Evolutionary conservation across 1,140 invertebrate species (phyloP), one percentile per base, ranked within the genome.

Genomic region (Drosophila bocqueti): DNA sequence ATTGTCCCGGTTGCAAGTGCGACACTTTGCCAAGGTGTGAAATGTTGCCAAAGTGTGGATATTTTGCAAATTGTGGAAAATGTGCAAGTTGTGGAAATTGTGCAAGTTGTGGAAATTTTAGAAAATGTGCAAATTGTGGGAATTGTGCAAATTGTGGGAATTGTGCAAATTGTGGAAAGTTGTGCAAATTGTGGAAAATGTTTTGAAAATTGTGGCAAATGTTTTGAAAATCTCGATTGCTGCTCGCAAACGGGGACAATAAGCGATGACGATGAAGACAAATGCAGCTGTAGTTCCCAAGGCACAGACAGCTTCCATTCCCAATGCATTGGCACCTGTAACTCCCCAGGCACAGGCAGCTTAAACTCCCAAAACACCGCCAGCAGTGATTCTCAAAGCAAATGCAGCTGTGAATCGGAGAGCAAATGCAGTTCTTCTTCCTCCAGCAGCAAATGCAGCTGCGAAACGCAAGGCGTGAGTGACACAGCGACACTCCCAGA

Each of bases 1-100:
- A 46, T 13, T 72, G 76, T 43, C 11, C 13, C 5, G 29, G 40
- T 36, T 59, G 64, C 45, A 36, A 62, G 6, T 63, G 57, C 24
- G 49, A 16, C 11, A 7, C 4, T 36, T 13, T 36, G 34, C 34
- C 11, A 38, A 38, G 1, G 4, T 13, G 36, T 38, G 36, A 3
- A n/a, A 29, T 16, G 0, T 29, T 16, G 21, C 2, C 4, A 38
- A 13, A 4, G 4, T 38, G 36, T 38, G 36, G 36, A 38, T 4
- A 38, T 38, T 13, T 11, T 36, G 34, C 10, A 36, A 36, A 36
- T 36, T 36, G 10, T 13, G 11, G 10, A 36, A 36, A 11, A 3
- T 36, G 34, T 36, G 34, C 10, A 36, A 11, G 1, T 13, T 36
- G 34, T 7, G 29, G 5, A 29, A 29, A 29, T 1, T 29, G 10